A percentile compares a stretch with the other conserved stretches of the same genome.
Conservation (phyloP, 1,140 invertebrate genomes). For the Drosophila micromelanica region DNA sequence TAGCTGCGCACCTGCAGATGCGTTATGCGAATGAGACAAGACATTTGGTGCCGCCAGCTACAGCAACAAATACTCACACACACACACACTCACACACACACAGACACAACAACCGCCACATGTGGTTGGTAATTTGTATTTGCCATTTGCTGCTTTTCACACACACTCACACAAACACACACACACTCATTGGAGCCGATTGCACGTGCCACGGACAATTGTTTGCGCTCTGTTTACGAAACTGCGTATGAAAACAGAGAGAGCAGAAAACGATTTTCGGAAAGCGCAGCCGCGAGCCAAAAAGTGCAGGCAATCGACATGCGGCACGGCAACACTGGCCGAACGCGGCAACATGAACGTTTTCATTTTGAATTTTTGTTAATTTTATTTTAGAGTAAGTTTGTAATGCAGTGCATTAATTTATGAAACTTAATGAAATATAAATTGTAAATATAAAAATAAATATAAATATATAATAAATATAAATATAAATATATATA, state of each 20-base stretch:
- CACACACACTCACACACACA: background rate
- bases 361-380: slow-evolving; percentile 7
- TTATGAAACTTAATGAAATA: too few relatives aligned
- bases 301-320: background rate
- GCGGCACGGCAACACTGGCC: slow-evolving; percentile 67
- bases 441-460: too few relatives aligned
- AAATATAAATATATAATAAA: too few relatives aligned
- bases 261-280: slow-evolving; percentile 31
- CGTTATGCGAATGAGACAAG: slow-evolving; percentile 53
- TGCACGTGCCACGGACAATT: slow-evolving; percentile 52
- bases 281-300: slow-evolving; percentile 58
- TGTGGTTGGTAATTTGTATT: slow-evolving; percentile 17
- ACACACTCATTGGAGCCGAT: slow-evolving; percentile 8
- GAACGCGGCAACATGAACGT: background rate
- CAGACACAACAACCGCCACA: slow-evolving; percentile 2
- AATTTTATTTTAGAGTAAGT: background rate
- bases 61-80: slow-evolving; percentile 40
- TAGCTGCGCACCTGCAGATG: slow-evolving; percentile 49
- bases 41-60: slow-evolving; percentile 56
- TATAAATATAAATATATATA: too few relatives aligned
- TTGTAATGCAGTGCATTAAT: background rate
- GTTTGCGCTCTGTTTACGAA: slow-evolving; percentile 68
- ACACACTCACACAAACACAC: too few relatives aligned
- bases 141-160: slow-evolving; percentile 1
- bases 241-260: slow-evolving; percentile 71